Conservation (phyloP, 2,113 vertebrate genomes). For the Gallinago paraguaiae region DNA sequence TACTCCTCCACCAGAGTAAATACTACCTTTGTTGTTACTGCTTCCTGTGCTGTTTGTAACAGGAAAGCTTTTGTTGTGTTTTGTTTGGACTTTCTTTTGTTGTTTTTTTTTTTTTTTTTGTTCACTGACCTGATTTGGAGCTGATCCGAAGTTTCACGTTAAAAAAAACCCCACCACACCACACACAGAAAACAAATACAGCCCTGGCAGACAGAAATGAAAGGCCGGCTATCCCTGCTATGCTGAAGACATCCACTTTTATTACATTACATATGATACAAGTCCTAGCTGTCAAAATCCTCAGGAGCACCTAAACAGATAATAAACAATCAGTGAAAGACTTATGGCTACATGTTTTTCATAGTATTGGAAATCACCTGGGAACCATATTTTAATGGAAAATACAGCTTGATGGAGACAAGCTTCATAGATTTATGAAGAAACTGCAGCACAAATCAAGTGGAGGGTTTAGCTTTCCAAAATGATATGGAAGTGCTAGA, state of each 20-base stretch:
- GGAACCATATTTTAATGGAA: constrained; percentile 84
- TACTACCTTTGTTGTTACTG: not conserved
- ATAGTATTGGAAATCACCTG: constrained; percentile 81
- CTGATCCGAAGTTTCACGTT: not conserved
- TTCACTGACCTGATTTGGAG: not conserved
- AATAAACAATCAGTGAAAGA: constrained; percentile 77
- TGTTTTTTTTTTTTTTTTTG: not conserved
- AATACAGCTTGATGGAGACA: constrained; percentile 78
- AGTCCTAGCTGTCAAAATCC: constrained; percentile 79
- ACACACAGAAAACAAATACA: not conserved
- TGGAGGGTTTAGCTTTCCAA: constrained; percentile 59
- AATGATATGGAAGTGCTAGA: constrained; percentile 58
- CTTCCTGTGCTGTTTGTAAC: not conserved
- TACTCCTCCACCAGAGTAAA: not conserved
- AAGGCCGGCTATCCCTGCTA: constrained; percentile 68
- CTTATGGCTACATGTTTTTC: constrained; percentile 78
- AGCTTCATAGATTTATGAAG: constrained; percentile 78
- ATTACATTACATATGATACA: constrained; percentile 79
- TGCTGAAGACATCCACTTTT: constrained; percentile 65
- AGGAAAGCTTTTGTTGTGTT: not conserved
- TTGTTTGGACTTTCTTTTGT: not conserved
- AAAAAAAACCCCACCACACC: not conserved
- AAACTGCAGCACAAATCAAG: constrained; percentile 78
- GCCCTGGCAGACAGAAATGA: not conserved
- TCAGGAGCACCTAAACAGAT: constrained; percentile 73